Evolutionary conservation across 1,140 invertebrate genomes (phyloP), one percentile per base, ranked within the genome.

Genomic region (Holcopasites calliopsidis): DNA sequence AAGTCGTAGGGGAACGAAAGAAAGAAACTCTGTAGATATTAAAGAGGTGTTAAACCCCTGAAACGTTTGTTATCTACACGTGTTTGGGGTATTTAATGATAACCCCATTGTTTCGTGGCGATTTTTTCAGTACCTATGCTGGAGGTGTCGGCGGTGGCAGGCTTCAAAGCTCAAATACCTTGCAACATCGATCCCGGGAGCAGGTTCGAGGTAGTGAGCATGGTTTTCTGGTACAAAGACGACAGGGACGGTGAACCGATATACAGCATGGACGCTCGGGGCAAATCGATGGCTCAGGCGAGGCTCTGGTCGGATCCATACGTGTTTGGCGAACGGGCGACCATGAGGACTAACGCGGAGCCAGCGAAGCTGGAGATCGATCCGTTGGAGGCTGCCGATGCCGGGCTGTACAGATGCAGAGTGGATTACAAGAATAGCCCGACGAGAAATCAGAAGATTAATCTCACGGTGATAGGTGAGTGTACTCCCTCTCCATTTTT

Each of bases 381-480:
- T 57, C 89, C 92, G 26, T 88, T 95, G 10, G 92, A 90, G 54
- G 91, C 92, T n/a, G 91, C 89, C 75, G 95, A 96, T 83, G 93
- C 94, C 65, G 95, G 94, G 0, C 83, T 95, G 16, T 96, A 96
- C 86, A 93, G 95, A 70, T 97, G 96, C 86, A 90, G 95, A 35
- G 95, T 96, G 1, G 95, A 97, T 89, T 97, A 96, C 88, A 89
- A 92, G 47, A 92, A 94, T 40, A 94, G 94, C 8, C 94, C 95
- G 0, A 96, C 95, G 0, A 93, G 93, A 85, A 95, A 95, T 86
- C 93, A 93, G 61, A 93, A 94, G 49, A 94, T 96, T 81, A 95
- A 95, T 88, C 89, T 97, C 26, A 94, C 94, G 71, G 93, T 96
- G 69, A 94, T 96, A 77, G 95, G 96, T 96, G 92, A 95, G 94